A percentile compares a stretch with the other conserved stretches of the same genome.
Conservation (phyloP, 2,888 invertebrate species). For the Eristalis arbustorum region DNA sequence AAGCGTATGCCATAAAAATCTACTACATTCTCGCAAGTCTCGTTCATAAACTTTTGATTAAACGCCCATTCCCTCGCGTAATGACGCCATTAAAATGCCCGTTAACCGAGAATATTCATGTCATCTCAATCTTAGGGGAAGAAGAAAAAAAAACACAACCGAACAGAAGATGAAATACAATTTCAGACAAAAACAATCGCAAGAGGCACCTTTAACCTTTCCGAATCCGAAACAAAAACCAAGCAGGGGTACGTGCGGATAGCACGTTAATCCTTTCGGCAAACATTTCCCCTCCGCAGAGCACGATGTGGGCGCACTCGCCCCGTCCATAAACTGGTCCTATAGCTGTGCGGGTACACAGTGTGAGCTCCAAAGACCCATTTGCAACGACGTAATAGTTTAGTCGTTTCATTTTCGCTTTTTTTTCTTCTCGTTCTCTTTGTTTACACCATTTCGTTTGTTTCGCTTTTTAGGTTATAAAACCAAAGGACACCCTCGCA, state of each 20-base stretch:
- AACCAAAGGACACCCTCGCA: conserved; percentile 50
- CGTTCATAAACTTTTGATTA: not conserved
- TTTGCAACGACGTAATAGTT: conserved; percentile 69
- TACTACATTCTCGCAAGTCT: conserved; percentile 10
- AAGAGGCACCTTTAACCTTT: conserved; percentile 52
- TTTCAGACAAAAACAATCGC: conserved; percentile 9
- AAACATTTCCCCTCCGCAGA: conserved; percentile 55
- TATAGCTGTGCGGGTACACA: conserved; percentile 2
- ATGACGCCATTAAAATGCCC: not conserved
- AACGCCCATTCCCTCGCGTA: not conserved
- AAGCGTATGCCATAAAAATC: conserved; percentile 17
- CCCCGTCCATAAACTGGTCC: conserved; percentile 32
- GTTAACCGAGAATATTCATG: not conserved
- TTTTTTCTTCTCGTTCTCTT: conserved; percentile 3
- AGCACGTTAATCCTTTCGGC: conserved; percentile 13
- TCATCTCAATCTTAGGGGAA: not conserved
- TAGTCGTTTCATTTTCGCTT: conserved; percentile 8
- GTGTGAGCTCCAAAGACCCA: conserved; percentile 22
- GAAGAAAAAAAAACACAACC: not conserved
- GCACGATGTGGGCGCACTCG: conserved; percentile 58
- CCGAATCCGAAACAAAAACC: conserved; percentile 4
- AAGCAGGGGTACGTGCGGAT: conserved; percentile 14
- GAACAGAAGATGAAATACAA: not conserved
- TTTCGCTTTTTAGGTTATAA: conserved; percentile 38
- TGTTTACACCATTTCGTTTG: conserved; percentile 3